Conservation (phyloP, 1,140 invertebrate genomes). For the Hestina assimilis region DNA sequence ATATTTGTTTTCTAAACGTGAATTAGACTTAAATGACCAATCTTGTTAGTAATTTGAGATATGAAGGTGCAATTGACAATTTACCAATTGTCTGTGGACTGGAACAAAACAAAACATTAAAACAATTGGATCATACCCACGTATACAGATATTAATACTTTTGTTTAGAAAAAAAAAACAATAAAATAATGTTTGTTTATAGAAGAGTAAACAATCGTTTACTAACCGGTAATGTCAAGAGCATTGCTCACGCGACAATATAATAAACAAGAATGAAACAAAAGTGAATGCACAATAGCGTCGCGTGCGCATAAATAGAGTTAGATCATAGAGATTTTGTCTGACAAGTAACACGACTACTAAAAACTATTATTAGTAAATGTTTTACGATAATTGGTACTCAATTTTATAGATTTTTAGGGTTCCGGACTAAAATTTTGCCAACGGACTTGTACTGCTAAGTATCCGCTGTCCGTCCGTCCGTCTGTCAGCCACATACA, state of each 20-base stretch:
- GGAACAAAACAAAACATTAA: background rate
- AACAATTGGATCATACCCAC: background rate
- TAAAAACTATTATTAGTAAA: no score
- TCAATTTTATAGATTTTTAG: no score
- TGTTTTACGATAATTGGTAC: no score
- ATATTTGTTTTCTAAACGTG: no score
- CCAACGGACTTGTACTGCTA: no score
- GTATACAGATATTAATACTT: no score
- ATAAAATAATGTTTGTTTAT: background rate
- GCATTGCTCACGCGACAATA: background rate
- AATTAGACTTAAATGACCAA: no score
- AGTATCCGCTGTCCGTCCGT: no score
- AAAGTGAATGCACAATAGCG: slow-evolving; percentile 7
- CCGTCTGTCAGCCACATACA: no score
- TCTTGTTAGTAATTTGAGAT: background rate
- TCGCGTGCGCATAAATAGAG: slow-evolving; percentile 5
- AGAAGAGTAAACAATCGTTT: background rate
- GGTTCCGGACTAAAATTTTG: no score
- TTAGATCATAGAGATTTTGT: background rate
- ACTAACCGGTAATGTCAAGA: slow-evolving; percentile 1
- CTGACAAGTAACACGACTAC: no score
- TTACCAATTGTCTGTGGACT: background rate
- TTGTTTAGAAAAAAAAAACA: no score
- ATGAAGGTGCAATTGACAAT: background rate
- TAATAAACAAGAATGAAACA: background rate